A percentile compares a stretch with the other conserved stretches of the same genome.
Conservation (phyloP, 2,888 invertebrate genomes). For the Lasioglossum figueresi region DNA sequence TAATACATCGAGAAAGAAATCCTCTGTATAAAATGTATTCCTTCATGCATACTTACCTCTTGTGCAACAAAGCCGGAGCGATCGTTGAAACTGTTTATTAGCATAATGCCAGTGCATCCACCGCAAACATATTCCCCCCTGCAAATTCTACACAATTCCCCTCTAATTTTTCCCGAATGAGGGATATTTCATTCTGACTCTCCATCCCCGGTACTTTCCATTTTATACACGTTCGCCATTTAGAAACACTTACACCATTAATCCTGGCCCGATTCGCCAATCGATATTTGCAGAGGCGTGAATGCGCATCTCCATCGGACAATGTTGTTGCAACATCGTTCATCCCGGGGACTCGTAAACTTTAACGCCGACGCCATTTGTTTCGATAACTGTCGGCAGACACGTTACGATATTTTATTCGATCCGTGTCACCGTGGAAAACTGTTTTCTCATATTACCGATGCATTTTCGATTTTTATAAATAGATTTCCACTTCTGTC, state of each 20-base stretch:
- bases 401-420: neutral
- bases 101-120: constrained; percentile 9
- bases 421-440: neutral
- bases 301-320: constrained; percentile 7
- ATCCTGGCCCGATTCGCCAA: neutral
- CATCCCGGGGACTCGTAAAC: neutral
- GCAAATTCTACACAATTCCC: neutral
- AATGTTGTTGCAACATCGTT: constrained; percentile 8
- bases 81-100: constrained; percentile 7
- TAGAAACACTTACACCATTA: constrained; percentile 11
- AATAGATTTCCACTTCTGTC: neutral
- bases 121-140: neutral
- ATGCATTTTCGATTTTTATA: neutral
- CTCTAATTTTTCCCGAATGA: neutral
- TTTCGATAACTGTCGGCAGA: neutral
- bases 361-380: neutral
- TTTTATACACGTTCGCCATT: neutral
- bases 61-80: constrained; percentile 8
- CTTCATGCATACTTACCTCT: neutral
- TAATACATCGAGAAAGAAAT: neutral
- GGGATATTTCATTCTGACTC: neutral
- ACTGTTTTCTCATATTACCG: neutral
- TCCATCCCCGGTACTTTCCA: neutral
- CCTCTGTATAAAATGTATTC: neutral
- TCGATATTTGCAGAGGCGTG: constrained; percentile 10